phyloP scores from a whole-genome alignment of 2,888 invertebrate genomes.

The Perizoma flavofasciatum region DNA sequence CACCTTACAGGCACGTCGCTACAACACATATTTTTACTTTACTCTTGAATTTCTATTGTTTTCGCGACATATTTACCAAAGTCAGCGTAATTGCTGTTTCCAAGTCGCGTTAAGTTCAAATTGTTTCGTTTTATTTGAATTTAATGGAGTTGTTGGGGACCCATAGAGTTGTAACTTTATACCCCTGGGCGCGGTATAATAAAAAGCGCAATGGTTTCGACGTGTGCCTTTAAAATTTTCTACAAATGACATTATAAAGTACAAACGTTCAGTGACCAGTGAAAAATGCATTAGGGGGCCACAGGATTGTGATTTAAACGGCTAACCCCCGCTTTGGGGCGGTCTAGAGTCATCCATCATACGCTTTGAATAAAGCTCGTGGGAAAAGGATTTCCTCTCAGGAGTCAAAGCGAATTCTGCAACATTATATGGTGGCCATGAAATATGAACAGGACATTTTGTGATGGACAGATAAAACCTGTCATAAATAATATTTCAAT shows the following conservation, averaged over 20 bases:
- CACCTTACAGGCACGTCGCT: conserved; percentile 21
- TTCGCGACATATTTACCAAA: conserved; percentile 61
- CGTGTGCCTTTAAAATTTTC: conserved; percentile 74
- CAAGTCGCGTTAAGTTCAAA: conserved; percentile 52
- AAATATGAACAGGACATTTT: conserved; percentile 1
- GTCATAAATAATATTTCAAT: too few species aligned
- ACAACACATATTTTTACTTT: conserved; percentile 54
- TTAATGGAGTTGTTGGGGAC: conserved; percentile 33
- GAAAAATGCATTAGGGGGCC: conserved; percentile 71
- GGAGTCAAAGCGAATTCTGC: conserved; percentile 76
- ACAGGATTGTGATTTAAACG: conserved; percentile 80
- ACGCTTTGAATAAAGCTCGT: conserved; percentile 84
- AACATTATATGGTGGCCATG: conserved; percentile 60
- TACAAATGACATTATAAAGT: conserved; percentile 81
- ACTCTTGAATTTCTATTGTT: conserved; percentile 59
- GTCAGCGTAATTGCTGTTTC: conserved; percentile 47
- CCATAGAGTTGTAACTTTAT: conserved; percentile 52
- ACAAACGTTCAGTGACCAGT: conserved; percentile 75
- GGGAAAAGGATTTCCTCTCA: conserved; percentile 84
- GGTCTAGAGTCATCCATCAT: conserved; percentile 80
- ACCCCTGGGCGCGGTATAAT: conserved; percentile 64
- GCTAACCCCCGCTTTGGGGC: conserved; percentile 69
- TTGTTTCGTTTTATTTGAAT: conserved; percentile 48
- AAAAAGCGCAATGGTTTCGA: conserved; percentile 75
- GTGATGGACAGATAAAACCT: too few species aligned